Conservation (phyloP, 2,113 vertebrate genomes). For the Calyptomena viridis region DNA sequence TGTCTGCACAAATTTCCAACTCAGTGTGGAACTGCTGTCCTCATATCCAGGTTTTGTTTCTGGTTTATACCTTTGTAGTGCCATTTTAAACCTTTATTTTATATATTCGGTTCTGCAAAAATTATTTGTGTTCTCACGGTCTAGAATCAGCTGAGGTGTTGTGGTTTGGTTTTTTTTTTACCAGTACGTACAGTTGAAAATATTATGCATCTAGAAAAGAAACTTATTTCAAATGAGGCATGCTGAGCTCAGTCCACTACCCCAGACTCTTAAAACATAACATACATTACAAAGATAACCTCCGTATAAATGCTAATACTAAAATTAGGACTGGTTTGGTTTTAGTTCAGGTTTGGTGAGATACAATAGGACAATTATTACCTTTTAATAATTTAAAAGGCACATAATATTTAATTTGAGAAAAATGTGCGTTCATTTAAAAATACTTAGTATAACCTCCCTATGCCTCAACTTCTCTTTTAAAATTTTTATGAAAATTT, state of each 20-base stretch:
- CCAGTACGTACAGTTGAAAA: background rate
- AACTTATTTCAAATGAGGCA: rapidly evolving
- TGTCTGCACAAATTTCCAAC: rapidly evolving
- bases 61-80: background rate
- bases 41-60: background rate
- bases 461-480: background rate
- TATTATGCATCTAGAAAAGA: background rate
- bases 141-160: background rate
- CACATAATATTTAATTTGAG: background rate
- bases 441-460: background rate
- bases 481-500: background rate
- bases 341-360: background rate
- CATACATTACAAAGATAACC: rapidly evolving
- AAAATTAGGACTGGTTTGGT: background rate
- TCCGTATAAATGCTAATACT: background rate
- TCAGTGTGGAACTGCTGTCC: background rate
- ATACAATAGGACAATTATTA: background rate
- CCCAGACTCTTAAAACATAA: background rate
- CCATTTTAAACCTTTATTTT: background rate
- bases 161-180: no score
- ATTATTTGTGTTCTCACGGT: background rate
- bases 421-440: background rate
- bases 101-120: background rate
- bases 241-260: background rate
- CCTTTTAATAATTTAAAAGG: background rate